Evolutionary conservation across 2,888 invertebrate species (phyloP), one percentile per base, ranked within the genome.

Genomic region (Imbricaverruca yamaguchii): DNA sequence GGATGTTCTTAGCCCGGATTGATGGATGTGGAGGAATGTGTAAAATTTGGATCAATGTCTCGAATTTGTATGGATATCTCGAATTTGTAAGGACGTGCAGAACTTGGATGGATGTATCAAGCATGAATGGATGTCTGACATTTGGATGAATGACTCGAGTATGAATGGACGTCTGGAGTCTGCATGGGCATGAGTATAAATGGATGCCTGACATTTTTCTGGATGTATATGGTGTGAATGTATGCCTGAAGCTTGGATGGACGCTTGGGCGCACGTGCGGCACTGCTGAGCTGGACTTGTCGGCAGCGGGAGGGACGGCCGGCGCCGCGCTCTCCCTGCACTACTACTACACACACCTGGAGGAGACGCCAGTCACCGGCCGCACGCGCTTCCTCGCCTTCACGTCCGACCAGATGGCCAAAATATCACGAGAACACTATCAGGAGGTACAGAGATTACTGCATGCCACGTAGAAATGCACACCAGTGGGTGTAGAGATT

Each of bases 361-460:
- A 90, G 84, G 87, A 86, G 80, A 87, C 90, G 61, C 90, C 90
- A 1, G 83, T 90, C 74, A 90, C 90, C 6, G 87, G 88, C 18
- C 86, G 90, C 79, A 87, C 86, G 82, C 86, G 90, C 81, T 90
- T 90, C 83, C 87, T 90, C 55, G 87, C 89, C 11, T 88, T 91
- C 82, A 88, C 87, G 23, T 84, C 86, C 81, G 86, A 89, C 10
- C 89, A 90, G 84, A 86, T 88, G 80, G 84, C 85, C 65, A 84
- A 86, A 81, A 85, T 89, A 57, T 86, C 88, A 18, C 84, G 87
- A 57, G 57, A 39, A 39, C 23, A 18, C 12, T 53, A 53, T 21
- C 39, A 8, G 69, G 81, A 23, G 21, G 9, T 15, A 8, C 13
- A 61, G 9, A n/a, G 39, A 39, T 39, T 39, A 39, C 39, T 39